Evolutionary conservation across 2,113 vertebrate species (phyloP).

Genomic region (Cygnus buccinator): DNA sequence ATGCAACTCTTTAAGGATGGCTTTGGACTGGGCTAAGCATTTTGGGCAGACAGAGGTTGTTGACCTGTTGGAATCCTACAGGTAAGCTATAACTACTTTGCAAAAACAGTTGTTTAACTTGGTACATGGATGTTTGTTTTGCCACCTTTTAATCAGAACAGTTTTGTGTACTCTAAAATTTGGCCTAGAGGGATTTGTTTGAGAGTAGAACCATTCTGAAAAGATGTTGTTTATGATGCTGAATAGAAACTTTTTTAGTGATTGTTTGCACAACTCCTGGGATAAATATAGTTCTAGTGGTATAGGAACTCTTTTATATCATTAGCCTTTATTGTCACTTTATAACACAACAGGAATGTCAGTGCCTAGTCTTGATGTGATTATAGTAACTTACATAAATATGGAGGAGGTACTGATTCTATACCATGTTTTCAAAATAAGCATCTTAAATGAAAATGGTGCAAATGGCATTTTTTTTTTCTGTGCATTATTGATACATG

Average conservation of each 20-base stretch:
- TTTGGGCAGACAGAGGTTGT: constrained; percentile 88
- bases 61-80: constrained; percentile 89
- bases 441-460: neutral
- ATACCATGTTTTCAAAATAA: neutral
- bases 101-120: neutral
- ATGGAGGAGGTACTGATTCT: neutral
- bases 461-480: neutral
- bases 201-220: neutral
- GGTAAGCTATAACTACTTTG: constrained; percentile 73
- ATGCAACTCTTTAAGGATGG: constrained; percentile 82
- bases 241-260: neutral
- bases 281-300: neutral
- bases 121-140: neutral
- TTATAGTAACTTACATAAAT: neutral
- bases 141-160: neutral
- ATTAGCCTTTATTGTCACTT: neutral
- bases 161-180: neutral
- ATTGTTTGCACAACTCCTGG: neutral
- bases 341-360: neutral
- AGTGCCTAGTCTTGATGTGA: neutral
- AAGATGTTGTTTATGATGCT: accelerated
- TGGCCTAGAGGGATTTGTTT: neutral
- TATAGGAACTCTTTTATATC: neutral
- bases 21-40: constrained; percentile 91
- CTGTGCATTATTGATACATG: neutral